phyloP scores from a whole-genome alignment of 2,797 vertebrate species.

The Anguilla obscura region DNA sequence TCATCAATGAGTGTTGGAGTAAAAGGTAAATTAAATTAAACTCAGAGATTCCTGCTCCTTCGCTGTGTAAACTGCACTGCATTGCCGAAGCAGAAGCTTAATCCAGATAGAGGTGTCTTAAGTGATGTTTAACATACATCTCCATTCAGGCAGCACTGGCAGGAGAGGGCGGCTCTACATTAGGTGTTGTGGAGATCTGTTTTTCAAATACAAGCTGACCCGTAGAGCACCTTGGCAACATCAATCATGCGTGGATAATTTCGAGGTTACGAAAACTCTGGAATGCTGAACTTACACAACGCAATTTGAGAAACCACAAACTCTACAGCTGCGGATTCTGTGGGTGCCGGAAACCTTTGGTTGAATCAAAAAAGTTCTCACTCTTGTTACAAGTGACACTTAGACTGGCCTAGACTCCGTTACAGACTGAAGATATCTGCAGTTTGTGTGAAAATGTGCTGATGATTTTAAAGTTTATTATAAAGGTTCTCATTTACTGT shows the following conservation, averaged over 20 bases:
- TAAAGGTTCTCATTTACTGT: background rate
- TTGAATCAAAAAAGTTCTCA: background rate
- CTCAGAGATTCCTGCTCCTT: background rate
- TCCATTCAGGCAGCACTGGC: background rate
- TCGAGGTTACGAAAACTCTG: conserved; percentile 9
- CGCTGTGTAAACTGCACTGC: background rate
- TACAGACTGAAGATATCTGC: background rate
- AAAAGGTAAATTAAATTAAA: background rate
- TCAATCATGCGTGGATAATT: background rate
- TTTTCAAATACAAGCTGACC: background rate
- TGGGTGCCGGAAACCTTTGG: background rate
- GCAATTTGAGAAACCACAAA: background rate
- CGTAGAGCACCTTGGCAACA: background rate
- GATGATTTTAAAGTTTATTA: background rate
- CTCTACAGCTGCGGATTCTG: background rate
- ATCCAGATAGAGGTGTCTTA: background rate
- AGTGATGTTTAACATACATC: background rate
- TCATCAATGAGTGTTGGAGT: background rate
- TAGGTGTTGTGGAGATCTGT: background rate
- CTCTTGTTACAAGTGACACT: background rate
- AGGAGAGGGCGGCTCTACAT: background rate
- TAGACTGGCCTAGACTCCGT: background rate
- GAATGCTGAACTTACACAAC: background rate
- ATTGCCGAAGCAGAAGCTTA: background rate
- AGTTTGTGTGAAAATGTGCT: background rate